These are phyloP conservation scores for Ichneumoninae sp. DNA, from an alignment of 2,888 invertebrate genomes.

Conservation along the genomic window DNA sequence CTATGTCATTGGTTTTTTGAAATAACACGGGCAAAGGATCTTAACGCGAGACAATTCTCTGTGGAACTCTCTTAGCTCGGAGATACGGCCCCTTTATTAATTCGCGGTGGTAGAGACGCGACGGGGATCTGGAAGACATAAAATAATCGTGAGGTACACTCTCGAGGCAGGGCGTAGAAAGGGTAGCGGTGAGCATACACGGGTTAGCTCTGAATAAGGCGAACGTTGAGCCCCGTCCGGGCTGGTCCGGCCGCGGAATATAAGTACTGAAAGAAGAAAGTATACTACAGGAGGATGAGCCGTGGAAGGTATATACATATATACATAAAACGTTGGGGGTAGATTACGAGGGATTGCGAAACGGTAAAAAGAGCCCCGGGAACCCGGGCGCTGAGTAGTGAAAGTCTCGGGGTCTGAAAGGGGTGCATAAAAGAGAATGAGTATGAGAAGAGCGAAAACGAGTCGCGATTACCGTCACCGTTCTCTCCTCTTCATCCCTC, in stretches of 20 bases:
- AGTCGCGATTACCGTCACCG: constrained; percentile 62
- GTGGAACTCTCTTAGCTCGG: constrained; percentile 10
- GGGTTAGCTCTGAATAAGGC: constrained; percentile 48
- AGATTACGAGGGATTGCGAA: constrained; percentile 61
- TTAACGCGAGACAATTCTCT: constrained; percentile 2
- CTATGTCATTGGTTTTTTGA: neutral
- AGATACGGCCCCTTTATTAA: constrained; percentile 36
- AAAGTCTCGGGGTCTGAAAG: constrained; percentile 60
- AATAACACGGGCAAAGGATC: neutral
- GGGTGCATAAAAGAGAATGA: constrained; percentile 63
- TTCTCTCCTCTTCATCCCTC: constrained; percentile 15
- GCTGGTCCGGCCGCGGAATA: constrained; percentile 42
- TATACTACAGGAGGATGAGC: constrained; percentile 29
- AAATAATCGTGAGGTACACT: constrained; percentile 57
- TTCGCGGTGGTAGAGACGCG: constrained; percentile 44
- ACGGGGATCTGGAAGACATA: constrained; percentile 29
- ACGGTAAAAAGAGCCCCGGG: constrained; percentile 54
- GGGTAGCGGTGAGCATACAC: constrained; percentile 36
- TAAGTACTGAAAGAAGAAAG: constrained; percentile 40
- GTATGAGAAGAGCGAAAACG: constrained; percentile 61
- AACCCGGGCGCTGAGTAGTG: constrained; percentile 23
- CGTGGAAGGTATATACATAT: constrained; percentile 27
- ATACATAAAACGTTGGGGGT: constrained; percentile 32
- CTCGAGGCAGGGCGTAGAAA: constrained; percentile 45
- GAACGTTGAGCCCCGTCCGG: constrained; percentile 48